Conservation (phyloP, 2,888 invertebrate species). For the Plebejus melissa region DNA sequence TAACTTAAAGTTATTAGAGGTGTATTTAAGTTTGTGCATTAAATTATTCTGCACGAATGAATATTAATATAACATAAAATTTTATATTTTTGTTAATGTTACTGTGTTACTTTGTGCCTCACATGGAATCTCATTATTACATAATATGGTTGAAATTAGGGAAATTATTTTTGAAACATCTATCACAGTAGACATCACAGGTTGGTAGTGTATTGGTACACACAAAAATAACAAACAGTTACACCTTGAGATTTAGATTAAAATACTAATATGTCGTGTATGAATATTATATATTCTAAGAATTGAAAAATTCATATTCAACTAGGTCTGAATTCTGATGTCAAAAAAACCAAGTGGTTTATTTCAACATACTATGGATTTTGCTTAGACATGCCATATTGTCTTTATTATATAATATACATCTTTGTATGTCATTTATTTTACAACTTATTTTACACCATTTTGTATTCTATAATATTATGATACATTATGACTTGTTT, state of each 20-base stretch:
- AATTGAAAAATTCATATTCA: background rate
- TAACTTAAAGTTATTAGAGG: conserved; percentile 74
- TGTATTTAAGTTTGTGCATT: conserved; percentile 61
- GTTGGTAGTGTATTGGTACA: conserved; percentile 34
- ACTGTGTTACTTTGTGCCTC: conserved; percentile 71
- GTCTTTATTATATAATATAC: background rate
- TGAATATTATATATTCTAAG: background rate
- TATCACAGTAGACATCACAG: conserved; percentile 54
- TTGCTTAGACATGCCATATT: background rate
- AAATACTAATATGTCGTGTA: background rate
- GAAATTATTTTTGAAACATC: conserved; percentile 41
- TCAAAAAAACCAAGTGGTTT: background rate
- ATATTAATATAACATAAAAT: conserved; percentile 54
- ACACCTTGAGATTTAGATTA: conserved; percentile 22
- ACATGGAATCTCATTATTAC: conserved; percentile 66
- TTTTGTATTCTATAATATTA: too few relatives aligned
- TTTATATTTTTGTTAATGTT: conserved; percentile 66
- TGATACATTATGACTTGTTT: too few relatives aligned
- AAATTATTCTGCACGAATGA: conserved; percentile 60
- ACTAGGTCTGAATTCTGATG: background rate
- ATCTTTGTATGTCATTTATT: background rate
- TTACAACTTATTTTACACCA: too few relatives aligned
- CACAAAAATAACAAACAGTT: background rate
- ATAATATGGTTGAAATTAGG: conserved; percentile 34
- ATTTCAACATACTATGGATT: background rate